Evolutionary conservation across 2,113 vertebrate species (phyloP), one percentile per base, ranked within the genome.

Genomic region (Gallinago jamesoni): DNA sequence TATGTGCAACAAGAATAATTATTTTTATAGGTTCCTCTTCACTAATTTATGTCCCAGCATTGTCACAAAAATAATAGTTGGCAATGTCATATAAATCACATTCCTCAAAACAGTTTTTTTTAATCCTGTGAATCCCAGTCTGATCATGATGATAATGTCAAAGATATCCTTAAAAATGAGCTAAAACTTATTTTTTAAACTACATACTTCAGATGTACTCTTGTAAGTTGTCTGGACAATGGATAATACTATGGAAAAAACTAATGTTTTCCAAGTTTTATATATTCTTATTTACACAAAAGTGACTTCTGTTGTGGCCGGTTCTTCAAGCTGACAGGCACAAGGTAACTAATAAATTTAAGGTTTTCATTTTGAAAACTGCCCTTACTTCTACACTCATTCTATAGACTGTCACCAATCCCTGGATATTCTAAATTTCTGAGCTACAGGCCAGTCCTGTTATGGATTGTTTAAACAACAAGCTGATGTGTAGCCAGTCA

Each of bases 261-360:
- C 2, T 3, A 53, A 28, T 53, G 1, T 68, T 94, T 86, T 90
- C n/a, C 27, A 37, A 48, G 37, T 64, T 85, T 87, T 23, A 22
- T 4, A 4, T 39, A 74, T 35, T 67, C 56, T 94, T 64, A 45
- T 93, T 89, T 91, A 63, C 59, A 95, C 17, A 50, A 66, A 95
- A 82, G 30, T 75, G 30, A 84, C 67, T 88, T 91, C 52, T 47
- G 47, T 93, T 78, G 74, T 16, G 76, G 75, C 24, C 59, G 84
- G 24, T 91, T 30, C 10, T 90, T 84, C 95, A 90, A n/a, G 84
- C 1, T 74, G 74, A 67, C 83, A 89, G 81, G 82, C 55, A 66
- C 28, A 57, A 94, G 85, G 67, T 69, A 98, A 63, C 68, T 82
- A 62, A 67, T 89, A 93, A 69, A 95, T 88, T 94, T 92, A 92